These are phyloP conservation scores for Montipora cactus DNA, from an alignment of 64 coral and sea anemone genomes.

Conservation along the genomic window DNA sequence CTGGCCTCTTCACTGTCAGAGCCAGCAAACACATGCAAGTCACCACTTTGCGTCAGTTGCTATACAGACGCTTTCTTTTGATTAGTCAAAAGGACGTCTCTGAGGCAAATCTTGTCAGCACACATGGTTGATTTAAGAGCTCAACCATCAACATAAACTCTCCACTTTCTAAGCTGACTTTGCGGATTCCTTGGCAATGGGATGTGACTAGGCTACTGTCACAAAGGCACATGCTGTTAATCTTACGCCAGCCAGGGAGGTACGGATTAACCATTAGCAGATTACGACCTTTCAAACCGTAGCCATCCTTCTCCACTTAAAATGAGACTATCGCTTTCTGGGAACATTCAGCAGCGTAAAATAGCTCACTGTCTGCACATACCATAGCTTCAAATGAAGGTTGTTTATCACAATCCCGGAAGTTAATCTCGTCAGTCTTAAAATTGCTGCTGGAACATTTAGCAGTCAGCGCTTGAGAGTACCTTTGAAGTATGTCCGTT, in stretches of 20 bases:
- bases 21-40: slow-evolving; percentile 9
- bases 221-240: slow-evolving; percentile 58
- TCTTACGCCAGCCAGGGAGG: slow-evolving; percentile 14
- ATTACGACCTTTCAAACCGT: slow-evolving; percentile 55
- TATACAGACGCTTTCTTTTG: slow-evolving; percentile 40
- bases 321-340: slow-evolving; percentile 42
- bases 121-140: slow-evolving; percentile 38
- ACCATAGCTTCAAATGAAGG: background rate
- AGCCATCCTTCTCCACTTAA: slow-evolving; percentile 66
- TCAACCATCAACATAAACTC: slow-evolving; percentile 13
- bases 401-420: slow-evolving; percentile 44
- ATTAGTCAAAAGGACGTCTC: slow-evolving; percentile 25
- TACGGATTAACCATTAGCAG: slow-evolving; percentile 4
- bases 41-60: slow-evolving; percentile 30
- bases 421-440: slow-evolving; percentile 26
- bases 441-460: background rate
- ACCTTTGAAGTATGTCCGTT: too few species aligned
- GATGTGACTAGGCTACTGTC: slow-evolving; percentile 27
- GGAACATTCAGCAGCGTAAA: slow-evolving; percentile 42
- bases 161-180: background rate
- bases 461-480: too few species aligned
- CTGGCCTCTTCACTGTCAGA: slow-evolving; percentile 20
- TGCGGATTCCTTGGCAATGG: slow-evolving; percentile 40
- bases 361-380: slow-evolving; percentile 47
- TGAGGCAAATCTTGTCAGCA: slow-evolving; percentile 46